Conservation (phyloP, 2,113 vertebrate genomes). For the Oplegnathus fasciatus region DNA sequence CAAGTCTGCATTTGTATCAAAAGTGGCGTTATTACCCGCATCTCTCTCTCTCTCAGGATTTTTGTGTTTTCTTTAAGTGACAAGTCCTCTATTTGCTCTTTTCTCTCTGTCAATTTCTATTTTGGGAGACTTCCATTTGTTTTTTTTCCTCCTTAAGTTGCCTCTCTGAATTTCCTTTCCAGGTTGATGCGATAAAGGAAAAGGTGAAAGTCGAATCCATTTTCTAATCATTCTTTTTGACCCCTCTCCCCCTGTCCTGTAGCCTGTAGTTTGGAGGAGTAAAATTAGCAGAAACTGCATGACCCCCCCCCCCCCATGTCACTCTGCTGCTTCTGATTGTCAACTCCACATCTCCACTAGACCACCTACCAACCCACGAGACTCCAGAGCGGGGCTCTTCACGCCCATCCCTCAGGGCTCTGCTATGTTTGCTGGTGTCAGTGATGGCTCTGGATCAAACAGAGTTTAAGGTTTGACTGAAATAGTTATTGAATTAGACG, state of each 20-base stretch:
- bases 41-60: slow-evolving; percentile 74
- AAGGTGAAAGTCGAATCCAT: slow-evolving; percentile 99
- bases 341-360: slow-evolving; percentile 87
- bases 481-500: neutral
- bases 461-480: neutral
- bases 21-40: slow-evolving; percentile 73
- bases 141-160: slow-evolving; percentile 82
- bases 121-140: slow-evolving; percentile 76
- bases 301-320: slow-evolving; percentile 87
- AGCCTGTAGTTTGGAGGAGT: slow-evolving; percentile 95
- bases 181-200: slow-evolving; percentile 99
- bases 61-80: slow-evolving; percentile 91
- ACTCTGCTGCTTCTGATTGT: slow-evolving; percentile 91
- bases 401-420: slow-evolving; percentile 15
- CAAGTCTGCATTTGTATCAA: slow-evolving; percentile 81
- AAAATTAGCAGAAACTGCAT: slow-evolving; percentile 97
- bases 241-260: slow-evolving; percentile 68
- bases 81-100: slow-evolving; percentile 77
- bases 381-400: slow-evolving; percentile 68
- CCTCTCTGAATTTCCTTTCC: slow-evolving; percentile 99
- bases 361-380: slow-evolving; percentile 73
- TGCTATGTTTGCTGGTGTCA: slow-evolving; percentile 54
- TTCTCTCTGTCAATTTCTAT: slow-evolving; percentile 73
- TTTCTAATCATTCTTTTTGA: slow-evolving; percentile 90
- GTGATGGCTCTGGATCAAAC: slow-evolving; percentile 7